Conservation (phyloP, 2,113 vertebrate genomes). For the Platysternon megacephalum region DNA sequence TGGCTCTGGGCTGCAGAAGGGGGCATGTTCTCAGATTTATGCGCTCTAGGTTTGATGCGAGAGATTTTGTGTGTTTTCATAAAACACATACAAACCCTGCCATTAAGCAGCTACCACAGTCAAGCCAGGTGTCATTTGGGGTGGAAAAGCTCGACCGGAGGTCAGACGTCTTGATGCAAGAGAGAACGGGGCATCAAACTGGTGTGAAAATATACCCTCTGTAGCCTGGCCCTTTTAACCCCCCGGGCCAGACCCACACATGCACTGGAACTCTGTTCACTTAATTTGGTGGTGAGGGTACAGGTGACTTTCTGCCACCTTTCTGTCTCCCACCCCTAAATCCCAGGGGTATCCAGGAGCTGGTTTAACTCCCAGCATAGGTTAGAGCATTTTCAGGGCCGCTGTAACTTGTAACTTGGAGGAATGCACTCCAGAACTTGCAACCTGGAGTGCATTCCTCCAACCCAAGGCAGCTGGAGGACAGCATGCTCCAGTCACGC, state of each 20-base stretch:
- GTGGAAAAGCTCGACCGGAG: not conserved
- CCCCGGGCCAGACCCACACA: no score
- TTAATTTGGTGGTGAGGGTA: no score
- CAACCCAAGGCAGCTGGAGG: not conserved
- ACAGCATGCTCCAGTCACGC: not conserved
- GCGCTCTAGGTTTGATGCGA: not conserved
- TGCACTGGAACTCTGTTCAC: no score
- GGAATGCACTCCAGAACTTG: not conserved
- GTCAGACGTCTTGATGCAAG: not conserved
- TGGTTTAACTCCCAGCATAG: not conserved
- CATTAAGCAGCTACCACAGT: not conserved
- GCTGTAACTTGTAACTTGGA: not conserved
- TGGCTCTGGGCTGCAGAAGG: not conserved
- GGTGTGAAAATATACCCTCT: not conserved
- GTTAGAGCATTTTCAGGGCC: not conserved
- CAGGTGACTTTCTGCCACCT: no score
- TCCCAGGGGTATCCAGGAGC: no score
- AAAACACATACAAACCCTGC: not conserved
- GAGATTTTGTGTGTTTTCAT: not conserved
- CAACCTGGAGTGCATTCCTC: not conserved
- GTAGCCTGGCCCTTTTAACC: not conserved
- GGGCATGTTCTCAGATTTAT: not conserved
- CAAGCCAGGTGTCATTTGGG: not conserved
- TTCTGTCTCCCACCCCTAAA: no score
- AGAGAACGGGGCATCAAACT: not conserved